A percentile compares a stretch with the other conserved stretches of the same genome.
phyloP scores from a whole-genome alignment of 2,888 invertebrate genomes.

The Meganola albula region DNA sequence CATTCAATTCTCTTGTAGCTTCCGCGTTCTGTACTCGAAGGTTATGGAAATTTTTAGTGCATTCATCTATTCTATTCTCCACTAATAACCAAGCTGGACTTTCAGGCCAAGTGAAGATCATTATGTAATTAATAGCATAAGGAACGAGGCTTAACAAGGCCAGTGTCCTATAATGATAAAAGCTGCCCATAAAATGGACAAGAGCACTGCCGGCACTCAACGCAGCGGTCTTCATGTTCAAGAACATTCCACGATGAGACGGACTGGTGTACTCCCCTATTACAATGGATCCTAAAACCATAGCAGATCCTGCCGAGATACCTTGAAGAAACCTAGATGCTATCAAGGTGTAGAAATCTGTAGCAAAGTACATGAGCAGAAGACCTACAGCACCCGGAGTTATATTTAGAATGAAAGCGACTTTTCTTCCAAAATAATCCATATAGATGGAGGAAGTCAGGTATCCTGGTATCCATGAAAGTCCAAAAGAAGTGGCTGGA shows the following conservation, averaged over 20 bases:
- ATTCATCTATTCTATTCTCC: conserved; percentile 52
- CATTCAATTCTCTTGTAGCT: conserved; percentile 30
- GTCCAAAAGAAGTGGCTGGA: conserved; percentile 32
- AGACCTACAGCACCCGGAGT: conserved; percentile 67
- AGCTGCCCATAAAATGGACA: conserved; percentile 35
- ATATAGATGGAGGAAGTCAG: conserved; percentile 27
- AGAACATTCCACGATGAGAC: conserved; percentile 39
- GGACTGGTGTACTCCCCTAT: conserved; percentile 49
- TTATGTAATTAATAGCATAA: conserved; percentile 25
- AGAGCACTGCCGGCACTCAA: conserved; percentile 31
- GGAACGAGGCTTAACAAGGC: conserved; percentile 32
- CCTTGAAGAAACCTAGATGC: conserved; percentile 43
- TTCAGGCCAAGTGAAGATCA: conserved; percentile 72
- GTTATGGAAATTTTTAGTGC: conserved; percentile 66
- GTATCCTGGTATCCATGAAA: conserved; percentile 29
- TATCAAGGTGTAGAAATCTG: conserved; percentile 41
- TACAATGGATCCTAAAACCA: conserved; percentile 42
- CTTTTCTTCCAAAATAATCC: conserved; percentile 54
- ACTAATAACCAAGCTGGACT: conserved; percentile 79
- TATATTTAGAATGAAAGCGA: conserved; percentile 49
- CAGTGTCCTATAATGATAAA: conserved; percentile 34
- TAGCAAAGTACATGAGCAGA: conserved; percentile 47
- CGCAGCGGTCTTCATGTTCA: conserved; percentile 37
- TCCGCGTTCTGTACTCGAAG: conserved; percentile 57
- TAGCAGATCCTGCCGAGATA: conserved; percentile 61